Conservation (phyloP, 2,888 invertebrate genomes). For the Dicyrtomina minuta region DNA sequence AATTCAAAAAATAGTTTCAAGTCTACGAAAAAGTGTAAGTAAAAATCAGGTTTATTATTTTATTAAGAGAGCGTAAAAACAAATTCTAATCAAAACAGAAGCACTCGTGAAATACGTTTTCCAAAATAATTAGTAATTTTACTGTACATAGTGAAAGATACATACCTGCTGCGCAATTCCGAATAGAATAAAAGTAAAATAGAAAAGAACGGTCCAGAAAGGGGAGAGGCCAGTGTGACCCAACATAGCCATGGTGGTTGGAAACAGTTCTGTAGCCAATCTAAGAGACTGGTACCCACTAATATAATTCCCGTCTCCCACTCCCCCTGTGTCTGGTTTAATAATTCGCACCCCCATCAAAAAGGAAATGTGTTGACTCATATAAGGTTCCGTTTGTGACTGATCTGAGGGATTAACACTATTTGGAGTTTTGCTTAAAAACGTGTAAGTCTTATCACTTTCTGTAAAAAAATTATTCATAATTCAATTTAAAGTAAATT, state of each 20-base stretch:
- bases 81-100: too few relatives aligned
- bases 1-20: too few relatives aligned
- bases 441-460: conserved; percentile 69
- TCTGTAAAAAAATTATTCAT: conserved; percentile 62
- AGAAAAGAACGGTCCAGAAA: conserved; percentile 85
- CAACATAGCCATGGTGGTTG: conserved; percentile 76
- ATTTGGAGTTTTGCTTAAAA: conserved; percentile 64
- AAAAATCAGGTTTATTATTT: too few relatives aligned
- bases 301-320: conserved; percentile 12
- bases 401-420: conserved; percentile 66
- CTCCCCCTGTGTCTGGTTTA: conserved; percentile 58
- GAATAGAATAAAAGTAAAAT: conserved; percentile 79
- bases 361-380: conserved; percentile 71
- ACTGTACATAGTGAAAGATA: not conserved
- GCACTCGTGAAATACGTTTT: too few relatives aligned
- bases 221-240: conserved; percentile 73
- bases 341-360: conserved; percentile 70
- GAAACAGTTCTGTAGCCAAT: conserved; percentile 85
- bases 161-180: conserved; percentile 78
- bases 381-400: conserved; percentile 64
- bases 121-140: not conserved
- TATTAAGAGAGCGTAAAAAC: too few relatives aligned
- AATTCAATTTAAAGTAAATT: conserved; percentile 1
- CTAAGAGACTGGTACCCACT: conserved; percentile 73
- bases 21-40: too few relatives aligned